Evolutionary conservation across 2,797 vertebrate genomes (phyloP).

Genomic region (Brachyalestes nurse): DNA sequence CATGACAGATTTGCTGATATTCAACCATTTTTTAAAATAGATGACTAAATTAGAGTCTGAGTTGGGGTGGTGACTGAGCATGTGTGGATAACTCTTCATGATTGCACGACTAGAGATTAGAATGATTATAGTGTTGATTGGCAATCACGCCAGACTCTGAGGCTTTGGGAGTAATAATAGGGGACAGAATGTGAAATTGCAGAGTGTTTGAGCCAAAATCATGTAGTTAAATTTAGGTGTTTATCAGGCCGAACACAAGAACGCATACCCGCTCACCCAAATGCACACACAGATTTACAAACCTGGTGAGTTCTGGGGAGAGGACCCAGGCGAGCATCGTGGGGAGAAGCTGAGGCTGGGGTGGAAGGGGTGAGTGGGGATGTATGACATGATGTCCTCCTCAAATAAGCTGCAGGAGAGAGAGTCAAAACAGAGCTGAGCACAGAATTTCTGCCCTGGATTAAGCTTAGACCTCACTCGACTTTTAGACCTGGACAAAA

Average conservation of each 20-base stretch:
- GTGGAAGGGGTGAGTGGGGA: constrained; percentile 88
- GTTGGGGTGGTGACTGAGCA: background rate
- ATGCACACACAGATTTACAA: constrained; percentile 43
- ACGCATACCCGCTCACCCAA: too few species aligned
- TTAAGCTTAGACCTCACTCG: background rate
- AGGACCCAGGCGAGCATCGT: constrained; percentile 94
- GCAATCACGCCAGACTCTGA: background rate
- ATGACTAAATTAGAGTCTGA: constrained; percentile 1
- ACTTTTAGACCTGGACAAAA: background rate
- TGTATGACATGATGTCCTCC: constrained; percentile 96
- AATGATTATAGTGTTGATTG: constrained; percentile 6
- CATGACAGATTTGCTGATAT: constrained; percentile 19
- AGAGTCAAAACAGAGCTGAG: constrained; percentile 14
- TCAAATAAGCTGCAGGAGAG: constrained; percentile 87
- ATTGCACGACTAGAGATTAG: background rate
- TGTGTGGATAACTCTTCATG: background rate
- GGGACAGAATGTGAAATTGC: background rate
- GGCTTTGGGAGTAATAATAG: background rate
- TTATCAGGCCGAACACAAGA: background rate
- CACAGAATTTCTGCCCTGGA: background rate
- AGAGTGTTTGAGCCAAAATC: constrained; percentile 11
- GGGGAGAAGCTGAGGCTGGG: constrained; percentile 93
- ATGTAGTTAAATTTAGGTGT: constrained; percentile 4
- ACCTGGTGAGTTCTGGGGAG: constrained; percentile 97
- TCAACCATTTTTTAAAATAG: background rate